Base-by-base conservation (phyloP, 1,140 invertebrate species). In the Reticulitermes speratus region DNA sequence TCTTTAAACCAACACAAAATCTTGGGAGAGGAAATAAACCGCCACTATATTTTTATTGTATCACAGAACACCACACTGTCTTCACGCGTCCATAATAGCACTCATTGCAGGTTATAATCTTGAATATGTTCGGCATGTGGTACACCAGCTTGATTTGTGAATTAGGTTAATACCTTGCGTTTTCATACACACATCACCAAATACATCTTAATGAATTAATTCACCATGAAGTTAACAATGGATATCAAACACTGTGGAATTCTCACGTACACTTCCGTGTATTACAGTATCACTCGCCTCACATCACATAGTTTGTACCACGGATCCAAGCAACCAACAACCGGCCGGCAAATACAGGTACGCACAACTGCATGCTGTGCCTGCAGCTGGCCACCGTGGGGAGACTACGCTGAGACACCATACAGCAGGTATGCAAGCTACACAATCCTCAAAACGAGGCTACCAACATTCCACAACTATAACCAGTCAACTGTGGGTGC, bases 61-160 rank as follows among this genome's bases (percentile, higher is more conserved):
- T 30, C 65, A 75, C 65, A 75, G n/a, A 75, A 75, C 65, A 75
- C 65, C n/a, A 75, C 65, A 75, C 65, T 8, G 65, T 75, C 65
- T 75, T 75, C 65, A 75, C n/a, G 25, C n/a, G 65, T 75, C 65
- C n/a, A 3, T 75, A n/a, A 14, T 3, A 65, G 19, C 59, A 75
- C 65, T 75, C 65, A 14, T 9, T 75, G 65, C 65, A 75, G 25
- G 25, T 75, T 65, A 65, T 65, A 75, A 75, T 30, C 65, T 75
- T 75, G 0, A n/a, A 14, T 75, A 75, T 30, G 65, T 75, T 30
- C 14, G 65, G n/a, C 65, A 75, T 75, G 65, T 75, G 65, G 0
- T 75, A 75, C 25, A 75, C 7, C 14, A n/a, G 25, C 25, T 30
- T 75, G 14, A 75, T 75, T 30, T n/a, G 0, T 30, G n/a, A n/a